Evolutionary conservation across 2,113 vertebrate species (phyloP).

Genomic region (Saguinus imperator): DNA sequence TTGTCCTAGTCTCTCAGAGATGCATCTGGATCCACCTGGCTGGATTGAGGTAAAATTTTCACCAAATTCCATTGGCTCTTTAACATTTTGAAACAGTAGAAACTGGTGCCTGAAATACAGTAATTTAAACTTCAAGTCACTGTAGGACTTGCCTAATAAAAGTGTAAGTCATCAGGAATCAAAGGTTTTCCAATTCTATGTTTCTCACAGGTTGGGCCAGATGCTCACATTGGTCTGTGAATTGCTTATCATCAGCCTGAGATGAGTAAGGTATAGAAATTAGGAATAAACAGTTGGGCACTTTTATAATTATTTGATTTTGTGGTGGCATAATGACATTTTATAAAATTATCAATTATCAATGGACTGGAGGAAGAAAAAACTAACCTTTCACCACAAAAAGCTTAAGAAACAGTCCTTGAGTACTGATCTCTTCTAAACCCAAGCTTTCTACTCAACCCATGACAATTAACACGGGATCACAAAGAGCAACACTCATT

Average conservation of each 20-base stretch:
- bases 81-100: background rate
- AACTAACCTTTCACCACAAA: too few relatives aligned
- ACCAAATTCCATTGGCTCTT: background rate
- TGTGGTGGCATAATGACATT: background rate
- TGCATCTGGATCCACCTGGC: accelerated
- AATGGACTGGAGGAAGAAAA: background rate
- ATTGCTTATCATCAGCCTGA: background rate
- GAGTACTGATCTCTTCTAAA: background rate
- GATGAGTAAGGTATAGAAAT: background rate
- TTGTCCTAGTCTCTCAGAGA: background rate
- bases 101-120: background rate
- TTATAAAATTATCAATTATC: background rate
- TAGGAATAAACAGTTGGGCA: background rate
- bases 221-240: too few relatives aligned
- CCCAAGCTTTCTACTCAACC: background rate
- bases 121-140: background rate
- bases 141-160: background rate
- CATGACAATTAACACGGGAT: accelerated
- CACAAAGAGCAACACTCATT: accelerated
- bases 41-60: too few relatives aligned
- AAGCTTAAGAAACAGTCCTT: background rate
- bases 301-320: background rate
- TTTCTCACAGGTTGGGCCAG: background rate
- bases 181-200: background rate
- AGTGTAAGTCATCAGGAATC: background rate